A percentile compares a stretch with the other conserved stretches of the same genome.
phyloP scores from a whole-genome alignment of 1,140 invertebrate species.

The Pseudachorutes palmiensis region DNA sequence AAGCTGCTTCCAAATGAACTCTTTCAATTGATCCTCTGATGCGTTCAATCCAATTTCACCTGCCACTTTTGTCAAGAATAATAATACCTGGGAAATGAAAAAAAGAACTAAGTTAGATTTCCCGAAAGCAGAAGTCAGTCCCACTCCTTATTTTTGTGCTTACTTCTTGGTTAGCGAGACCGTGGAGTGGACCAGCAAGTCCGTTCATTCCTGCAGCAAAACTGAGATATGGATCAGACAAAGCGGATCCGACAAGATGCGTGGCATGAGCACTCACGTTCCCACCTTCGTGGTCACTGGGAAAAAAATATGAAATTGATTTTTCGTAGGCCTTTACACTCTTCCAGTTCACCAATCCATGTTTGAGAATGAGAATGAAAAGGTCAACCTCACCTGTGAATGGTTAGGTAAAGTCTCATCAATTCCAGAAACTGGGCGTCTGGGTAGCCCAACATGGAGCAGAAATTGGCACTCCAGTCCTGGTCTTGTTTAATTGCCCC shows the following conservation, averaged over 20 bases:
- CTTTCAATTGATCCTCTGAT: slow-evolving; percentile 77
- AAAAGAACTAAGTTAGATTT: too few relatives aligned
- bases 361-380: too few relatives aligned
- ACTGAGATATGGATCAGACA: slow-evolving; percentile 89
- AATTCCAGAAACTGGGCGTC: slow-evolving; percentile 77
- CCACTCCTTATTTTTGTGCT: too few relatives aligned
- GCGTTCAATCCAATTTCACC: slow-evolving; percentile 69
- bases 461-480: slow-evolving; percentile 93
- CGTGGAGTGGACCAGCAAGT: slow-evolving; percentile 89
- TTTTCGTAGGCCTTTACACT: neutral
- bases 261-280: slow-evolving; percentile 92
- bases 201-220: slow-evolving; percentile 92
- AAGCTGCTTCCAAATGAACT: slow-evolving; percentile 90
- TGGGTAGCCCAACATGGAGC: slow-evolving; percentile 84
- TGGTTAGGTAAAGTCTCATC: slow-evolving; percentile 89
- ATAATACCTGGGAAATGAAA: slow-evolving; percentile 54
- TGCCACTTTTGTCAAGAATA: slow-evolving; percentile 74
- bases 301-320: slow-evolving; percentile 30
- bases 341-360: too few relatives aligned
- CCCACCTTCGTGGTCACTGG: slow-evolving; percentile 84
- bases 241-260: slow-evolving; percentile 87
- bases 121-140: too few relatives aligned
- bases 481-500: slow-evolving; percentile 77
- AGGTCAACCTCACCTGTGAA: slow-evolving; percentile 60
- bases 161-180: slow-evolving; percentile 87